Base-by-base conservation (phyloP, 2,797 vertebrate genomes). In the Prionace glauca region DNA sequence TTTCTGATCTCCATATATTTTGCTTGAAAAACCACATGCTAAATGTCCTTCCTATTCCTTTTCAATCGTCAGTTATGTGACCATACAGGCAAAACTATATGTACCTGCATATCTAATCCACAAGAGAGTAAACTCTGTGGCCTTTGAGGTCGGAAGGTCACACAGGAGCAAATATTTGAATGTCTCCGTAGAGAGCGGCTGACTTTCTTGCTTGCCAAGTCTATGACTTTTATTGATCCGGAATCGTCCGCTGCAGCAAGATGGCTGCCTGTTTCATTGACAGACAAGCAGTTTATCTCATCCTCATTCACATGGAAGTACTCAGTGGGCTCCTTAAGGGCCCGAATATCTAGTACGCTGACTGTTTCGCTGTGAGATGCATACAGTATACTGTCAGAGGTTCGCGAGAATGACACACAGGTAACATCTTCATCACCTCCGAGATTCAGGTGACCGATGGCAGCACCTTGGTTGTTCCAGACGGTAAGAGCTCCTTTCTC, bases 41-140 rank as follows among this genome's bases (percentile, higher is more conserved):
- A 74, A 69, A 67, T 14, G 26, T 29, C n/a, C 10, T 26, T 29
- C 41, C 93, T 41, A 9, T 41, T 69, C 65, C 90, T 20, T 29
- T 69, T 92, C 22, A n/a, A 92, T 29, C 3, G 20, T 26, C 93
- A 94, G 29, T 77, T 56, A 56, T 56, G 24, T 74, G 45, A 74
- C 41, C 24, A 56, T 22, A 72, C 24, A 74, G 29, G 88, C 65
- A 94, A 69, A 84, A 29, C 22, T 5, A 36, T 11, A 92, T 96
- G 98, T 96, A 99, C 99, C 99, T 99, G 99, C 99, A 99, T 99
- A 97, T 99, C 99, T 94, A 99, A 97, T 77, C 99, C 99, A 90
- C 98, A 99, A 92, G 99, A 99, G 95, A 99, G 96, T 69, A 99
- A 97, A 96, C 99, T 99, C 84, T 98, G 98, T 79, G 99, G 98